Base-by-base conservation (phyloP, 1,140 invertebrate genomes). In the Ooceraea biroi region DNA sequence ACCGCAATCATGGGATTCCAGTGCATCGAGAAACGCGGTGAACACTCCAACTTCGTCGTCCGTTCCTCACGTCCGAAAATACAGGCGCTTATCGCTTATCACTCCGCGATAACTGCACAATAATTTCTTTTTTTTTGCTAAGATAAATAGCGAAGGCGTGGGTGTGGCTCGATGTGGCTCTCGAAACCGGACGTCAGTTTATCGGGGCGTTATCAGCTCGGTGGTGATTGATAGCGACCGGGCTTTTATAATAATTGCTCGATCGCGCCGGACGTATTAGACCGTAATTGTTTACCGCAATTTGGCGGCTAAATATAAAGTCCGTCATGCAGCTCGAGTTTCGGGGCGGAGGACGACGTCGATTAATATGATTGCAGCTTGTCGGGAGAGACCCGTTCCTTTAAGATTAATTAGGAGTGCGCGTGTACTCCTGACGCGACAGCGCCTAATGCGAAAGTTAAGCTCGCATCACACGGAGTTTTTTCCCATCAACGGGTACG, bases 161-260 rank as follows among this genome's bases (percentile, higher is more conserved):
- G 89, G 87, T 50, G 84, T 84, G 86, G 85, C 36, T 27, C 74
- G 87, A 85, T 52, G 2, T 7, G 36, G 36, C 66, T 84, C 58
- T 88, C 48, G 66, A 88, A 88, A 83, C 72, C 69, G 85, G 52
- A 78, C 63, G 60, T 85, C 46, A 68, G 66, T 60, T n/a, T 88
- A 88, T 88, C 87, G 61, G 65, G 36, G 48, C 74, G 87, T 88
- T 88, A 88, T 88, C 86, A 72, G 60, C 61, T 36, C 27, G 44
- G 41, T 80, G 69, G 90, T 94, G 93, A 93, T 93, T 94, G 92
- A 93, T 94, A 88, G 88, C 86, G 73, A 58, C 19, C 57, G 71
- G 66, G 93, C 92, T 93, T 92, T 94, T 93, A 94, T 90, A 93
- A 92, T 93, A 92, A 94, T 94, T 93, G 90, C 90, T 89, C 85